phyloP scores from a whole-genome alignment of 2,113 vertebrate species.

The Chionodraco myersi region DNA sequence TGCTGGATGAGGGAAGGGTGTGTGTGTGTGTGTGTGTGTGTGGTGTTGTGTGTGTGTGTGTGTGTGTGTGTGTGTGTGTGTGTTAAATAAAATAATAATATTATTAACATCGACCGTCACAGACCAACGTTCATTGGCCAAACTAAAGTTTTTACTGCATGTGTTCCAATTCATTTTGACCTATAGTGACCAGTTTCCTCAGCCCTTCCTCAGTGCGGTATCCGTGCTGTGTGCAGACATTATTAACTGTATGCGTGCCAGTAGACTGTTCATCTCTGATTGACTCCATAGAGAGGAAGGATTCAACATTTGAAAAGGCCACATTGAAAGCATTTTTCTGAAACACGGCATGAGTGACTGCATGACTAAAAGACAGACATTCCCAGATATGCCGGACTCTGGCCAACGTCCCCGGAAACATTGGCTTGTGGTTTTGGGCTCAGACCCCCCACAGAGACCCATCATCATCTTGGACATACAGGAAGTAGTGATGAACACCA shows the following conservation, averaged over 20 bases:
- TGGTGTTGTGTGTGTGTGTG: no score
- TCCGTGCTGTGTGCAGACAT: neutral
- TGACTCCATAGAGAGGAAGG: conserved; percentile 34
- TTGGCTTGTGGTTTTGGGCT: conserved; percentile 40
- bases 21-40: no score
- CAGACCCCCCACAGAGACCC: conserved; percentile 13
- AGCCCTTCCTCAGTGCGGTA: neutral
- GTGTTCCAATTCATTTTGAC: neutral
- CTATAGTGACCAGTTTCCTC: neutral
- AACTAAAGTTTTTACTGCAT: neutral
- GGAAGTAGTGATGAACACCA: neutral
- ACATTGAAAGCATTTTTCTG: conserved; percentile 50
- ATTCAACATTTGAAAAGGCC: conserved; percentile 32
- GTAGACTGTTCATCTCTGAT: conserved; percentile 44
- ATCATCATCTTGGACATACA: conserved; percentile 5
- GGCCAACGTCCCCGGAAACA: conserved; percentile 68
- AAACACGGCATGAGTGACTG: conserved; percentile 47
- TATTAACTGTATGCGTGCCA: conserved; percentile 33
- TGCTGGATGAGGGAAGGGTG: no score
- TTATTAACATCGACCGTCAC: neutral
- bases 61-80: no score
- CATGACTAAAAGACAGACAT: conserved; percentile 55
- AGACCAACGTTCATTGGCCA: neutral
- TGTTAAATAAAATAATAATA: no score
- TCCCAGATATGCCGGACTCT: conserved; percentile 47